A percentile compares a stretch with the other conserved stretches of the same genome.
Conservation (phyloP, 2,113 vertebrate species). For the Ardeotis arabs region DNA sequence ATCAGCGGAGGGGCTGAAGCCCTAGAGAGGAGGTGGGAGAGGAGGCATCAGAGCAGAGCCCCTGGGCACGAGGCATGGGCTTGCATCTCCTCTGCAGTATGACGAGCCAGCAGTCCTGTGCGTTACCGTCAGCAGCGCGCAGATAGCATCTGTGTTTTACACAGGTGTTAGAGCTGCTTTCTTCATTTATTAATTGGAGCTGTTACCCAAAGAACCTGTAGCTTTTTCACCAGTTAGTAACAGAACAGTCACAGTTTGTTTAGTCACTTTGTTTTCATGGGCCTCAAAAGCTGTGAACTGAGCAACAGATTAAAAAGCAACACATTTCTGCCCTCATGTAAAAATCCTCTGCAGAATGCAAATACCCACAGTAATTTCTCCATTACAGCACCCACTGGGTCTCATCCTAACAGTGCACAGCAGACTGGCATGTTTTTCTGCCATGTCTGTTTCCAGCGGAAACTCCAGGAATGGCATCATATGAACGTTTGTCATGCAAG, state of each 20-base stretch:
- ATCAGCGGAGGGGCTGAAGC: too few species aligned
- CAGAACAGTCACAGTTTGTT: not conserved
- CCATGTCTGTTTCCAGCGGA: not conserved
- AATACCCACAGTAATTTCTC: not conserved
- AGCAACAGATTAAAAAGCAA: not conserved
- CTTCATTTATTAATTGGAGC: not conserved
- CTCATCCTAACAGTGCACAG: not conserved
- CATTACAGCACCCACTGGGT: not conserved
- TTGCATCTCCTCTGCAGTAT: rapidly evolving
- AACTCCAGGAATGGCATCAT: not conserved
- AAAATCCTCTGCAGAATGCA: not conserved
- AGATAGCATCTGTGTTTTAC: rapidly evolving
- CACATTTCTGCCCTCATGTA: not conserved
- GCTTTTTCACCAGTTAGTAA: not conserved
- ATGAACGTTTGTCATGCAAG: rapidly evolving
- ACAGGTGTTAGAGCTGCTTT: rapidly evolving
- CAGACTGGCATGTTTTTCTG: not conserved
- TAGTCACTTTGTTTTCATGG: not conserved
- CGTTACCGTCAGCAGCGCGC: not conserved
- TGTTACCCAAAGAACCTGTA: not conserved
- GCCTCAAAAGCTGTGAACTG: not conserved
- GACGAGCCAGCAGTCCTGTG: not conserved
- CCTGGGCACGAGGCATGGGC: not conserved
- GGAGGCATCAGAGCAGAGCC: not conserved
- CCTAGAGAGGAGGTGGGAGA: too few species aligned